phyloP scores from a whole-genome alignment of 2,888 invertebrate genomes.

The Lycaena phlaeas region DNA sequence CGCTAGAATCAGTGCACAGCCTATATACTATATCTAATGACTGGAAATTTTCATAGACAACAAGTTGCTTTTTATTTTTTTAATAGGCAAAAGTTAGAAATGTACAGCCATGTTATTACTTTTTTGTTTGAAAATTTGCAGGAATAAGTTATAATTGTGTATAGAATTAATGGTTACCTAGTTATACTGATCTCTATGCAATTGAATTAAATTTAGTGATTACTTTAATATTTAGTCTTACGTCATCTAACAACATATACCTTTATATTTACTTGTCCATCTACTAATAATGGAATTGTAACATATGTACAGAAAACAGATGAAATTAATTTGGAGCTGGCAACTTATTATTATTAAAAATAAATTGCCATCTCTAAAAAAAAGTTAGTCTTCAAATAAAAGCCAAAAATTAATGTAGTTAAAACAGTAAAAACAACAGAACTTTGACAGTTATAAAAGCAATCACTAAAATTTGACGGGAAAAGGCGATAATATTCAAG shows the following conservation, averaged over 20 bases:
- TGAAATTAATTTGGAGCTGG: too few species aligned
- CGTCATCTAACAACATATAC: too few species aligned
- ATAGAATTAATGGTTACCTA: conserved; percentile 10
- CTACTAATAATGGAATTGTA: too few species aligned
- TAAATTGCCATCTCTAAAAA: too few species aligned
- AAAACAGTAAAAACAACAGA: too few species aligned
- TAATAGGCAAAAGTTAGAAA: neutral
- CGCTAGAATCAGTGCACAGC: neutral
- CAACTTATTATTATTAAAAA: too few species aligned
- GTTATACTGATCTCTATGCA: conserved; percentile 2
- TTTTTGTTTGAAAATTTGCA: neutral
- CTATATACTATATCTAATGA: conserved; percentile 10
- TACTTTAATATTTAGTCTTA: neutral
- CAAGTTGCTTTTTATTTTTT: too few species aligned
- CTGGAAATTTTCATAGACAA: conserved; percentile 9
- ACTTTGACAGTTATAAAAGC: neutral
- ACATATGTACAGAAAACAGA: too few species aligned
- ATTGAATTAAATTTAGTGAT: neutral
- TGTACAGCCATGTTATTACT: too few species aligned
- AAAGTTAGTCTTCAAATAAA: too few species aligned
- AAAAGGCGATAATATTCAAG: neutral
- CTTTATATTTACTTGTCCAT: too few species aligned
- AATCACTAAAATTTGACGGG: neutral
- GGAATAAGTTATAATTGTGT: neutral
- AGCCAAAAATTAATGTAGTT: too few species aligned